Evolutionary conservation across 2,888 invertebrate species (phyloP).

Genomic region (Thera britannica): DNA sequence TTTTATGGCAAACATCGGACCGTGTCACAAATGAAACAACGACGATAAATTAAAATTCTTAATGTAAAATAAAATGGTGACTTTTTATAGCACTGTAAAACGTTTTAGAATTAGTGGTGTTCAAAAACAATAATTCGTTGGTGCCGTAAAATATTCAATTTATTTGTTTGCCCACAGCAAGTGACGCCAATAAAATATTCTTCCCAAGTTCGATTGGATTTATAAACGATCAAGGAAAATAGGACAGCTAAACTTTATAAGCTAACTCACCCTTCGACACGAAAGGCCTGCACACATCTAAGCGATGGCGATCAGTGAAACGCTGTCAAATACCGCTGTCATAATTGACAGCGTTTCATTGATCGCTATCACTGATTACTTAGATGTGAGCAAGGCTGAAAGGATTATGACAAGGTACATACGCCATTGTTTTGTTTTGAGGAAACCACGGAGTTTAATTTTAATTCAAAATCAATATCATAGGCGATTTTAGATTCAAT

Average conservation of each 20-base stretch:
- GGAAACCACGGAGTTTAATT: neutral
- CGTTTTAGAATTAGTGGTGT: conserved; percentile 61
- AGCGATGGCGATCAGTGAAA: too few species aligned
- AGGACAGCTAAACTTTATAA: neutral
- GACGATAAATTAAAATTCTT: conserved; percentile 69
- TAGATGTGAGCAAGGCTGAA: too few species aligned
- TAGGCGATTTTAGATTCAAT: neutral
- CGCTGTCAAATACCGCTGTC: too few species aligned
- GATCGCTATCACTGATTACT: too few species aligned
- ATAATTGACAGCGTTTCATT: too few species aligned
- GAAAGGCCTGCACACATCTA: too few species aligned
- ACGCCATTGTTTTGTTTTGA: neutral
- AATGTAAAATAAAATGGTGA: conserved; percentile 68
- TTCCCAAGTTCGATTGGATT: conserved; percentile 4
- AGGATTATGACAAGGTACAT: too few species aligned
- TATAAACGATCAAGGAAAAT: conserved; percentile 34
- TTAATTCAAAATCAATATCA: neutral
- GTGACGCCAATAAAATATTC: conserved; percentile 31
- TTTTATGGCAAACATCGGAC: conserved; percentile 60
- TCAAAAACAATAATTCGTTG: conserved; percentile 66
- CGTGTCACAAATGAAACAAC: conserved; percentile 69
- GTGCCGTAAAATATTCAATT: conserved; percentile 58
- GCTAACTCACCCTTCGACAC: too few species aligned
- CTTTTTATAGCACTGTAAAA: conserved; percentile 68
- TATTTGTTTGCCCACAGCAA: conserved; percentile 53